Conservation (phyloP, 92 coral and sea anemone genomes). For the Parazoanthus swiftii region DNA sequence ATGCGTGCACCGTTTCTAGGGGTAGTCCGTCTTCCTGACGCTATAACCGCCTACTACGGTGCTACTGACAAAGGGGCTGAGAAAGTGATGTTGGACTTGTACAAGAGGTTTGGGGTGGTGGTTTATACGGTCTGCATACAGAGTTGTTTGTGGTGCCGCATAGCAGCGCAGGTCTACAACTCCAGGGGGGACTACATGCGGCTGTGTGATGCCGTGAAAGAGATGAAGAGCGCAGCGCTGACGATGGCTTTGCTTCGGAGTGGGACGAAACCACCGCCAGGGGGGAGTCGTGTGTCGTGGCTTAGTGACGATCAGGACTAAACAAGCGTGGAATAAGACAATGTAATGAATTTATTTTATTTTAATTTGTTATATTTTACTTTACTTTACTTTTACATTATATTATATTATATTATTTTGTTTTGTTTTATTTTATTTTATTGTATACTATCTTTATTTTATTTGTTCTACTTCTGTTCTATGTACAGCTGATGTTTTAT, state of each 20-base stretch:
- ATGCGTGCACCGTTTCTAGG: slow-evolving; percentile 88
- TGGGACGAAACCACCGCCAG: background rate
- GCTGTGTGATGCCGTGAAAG: slow-evolving; percentile 11
- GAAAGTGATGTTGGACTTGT: slow-evolving; percentile 26
- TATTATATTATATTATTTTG: too few species aligned
- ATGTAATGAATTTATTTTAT: too few species aligned
- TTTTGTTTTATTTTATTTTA: too few species aligned
- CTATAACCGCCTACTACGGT: slow-evolving; percentile 61
- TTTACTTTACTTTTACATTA: too few species aligned
- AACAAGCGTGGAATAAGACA: too few species aligned
- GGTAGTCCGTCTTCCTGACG: slow-evolving; percentile 66
- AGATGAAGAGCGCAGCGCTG: slow-evolving; percentile 17
- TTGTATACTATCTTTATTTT: too few species aligned
- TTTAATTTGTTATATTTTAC: too few species aligned
- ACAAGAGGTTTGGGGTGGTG: slow-evolving; percentile 5
- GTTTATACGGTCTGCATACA: slow-evolving; percentile 22
- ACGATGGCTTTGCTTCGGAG: slow-evolving; percentile 32
- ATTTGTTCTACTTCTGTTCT: too few species aligned
- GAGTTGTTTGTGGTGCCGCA: slow-evolving; percentile 28
- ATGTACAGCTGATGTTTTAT: too few species aligned
- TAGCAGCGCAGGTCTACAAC: slow-evolving; percentile 34
- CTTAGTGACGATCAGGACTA: slow-evolving; percentile 10
- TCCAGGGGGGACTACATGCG: background rate
- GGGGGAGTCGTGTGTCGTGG: slow-evolving; percentile 15
- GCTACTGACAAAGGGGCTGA: slow-evolving; percentile 54